phyloP scores from a whole-genome alignment of 1,140 invertebrate genomes.

The Prorops nasuta region DNA sequence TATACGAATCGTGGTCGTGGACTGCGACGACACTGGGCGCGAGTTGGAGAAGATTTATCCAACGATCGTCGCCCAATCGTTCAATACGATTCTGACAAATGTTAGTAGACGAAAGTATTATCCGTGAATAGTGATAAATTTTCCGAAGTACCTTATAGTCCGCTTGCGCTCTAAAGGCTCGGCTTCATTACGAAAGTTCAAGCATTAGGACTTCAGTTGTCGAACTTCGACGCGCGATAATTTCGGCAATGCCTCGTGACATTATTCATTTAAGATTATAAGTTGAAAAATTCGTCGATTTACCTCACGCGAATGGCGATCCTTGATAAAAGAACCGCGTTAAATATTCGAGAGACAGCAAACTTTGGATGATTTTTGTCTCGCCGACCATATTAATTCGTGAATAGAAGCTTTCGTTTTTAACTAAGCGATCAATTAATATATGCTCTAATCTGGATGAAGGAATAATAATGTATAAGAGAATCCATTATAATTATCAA shows the following conservation, averaged over 20 bases:
- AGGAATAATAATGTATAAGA: too few relatives aligned
- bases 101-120: conserved; percentile 21
- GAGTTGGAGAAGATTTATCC: not conserved
- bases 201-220: conserved; percentile 23
- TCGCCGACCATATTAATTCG: too few relatives aligned
- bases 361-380: too few relatives aligned
- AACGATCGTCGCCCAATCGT: conserved; percentile 8
- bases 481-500: too few relatives aligned
- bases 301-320: not conserved
- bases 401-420: too few relatives aligned
- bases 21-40: conserved; percentile 1
- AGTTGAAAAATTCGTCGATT: conserved; percentile 17
- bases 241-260: conserved; percentile 17
- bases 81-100: conserved; percentile 21
- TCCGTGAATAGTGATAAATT: conserved; percentile 32
- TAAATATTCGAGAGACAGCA: too few relatives aligned
- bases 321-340: too few relatives aligned
- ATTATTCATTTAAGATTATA: conserved; percentile 10
- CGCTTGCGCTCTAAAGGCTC: conserved; percentile 18
- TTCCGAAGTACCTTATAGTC: not conserved
- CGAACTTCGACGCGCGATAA: conserved; percentile 17
- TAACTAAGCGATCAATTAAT: too few relatives aligned
- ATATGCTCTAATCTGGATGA: too few relatives aligned
- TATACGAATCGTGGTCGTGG: conserved; percentile 2
- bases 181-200: conserved; percentile 36